Evolutionary conservation across 2,888 invertebrate genomes (phyloP).

Genomic region (Oscheius myriophilus): DNA sequence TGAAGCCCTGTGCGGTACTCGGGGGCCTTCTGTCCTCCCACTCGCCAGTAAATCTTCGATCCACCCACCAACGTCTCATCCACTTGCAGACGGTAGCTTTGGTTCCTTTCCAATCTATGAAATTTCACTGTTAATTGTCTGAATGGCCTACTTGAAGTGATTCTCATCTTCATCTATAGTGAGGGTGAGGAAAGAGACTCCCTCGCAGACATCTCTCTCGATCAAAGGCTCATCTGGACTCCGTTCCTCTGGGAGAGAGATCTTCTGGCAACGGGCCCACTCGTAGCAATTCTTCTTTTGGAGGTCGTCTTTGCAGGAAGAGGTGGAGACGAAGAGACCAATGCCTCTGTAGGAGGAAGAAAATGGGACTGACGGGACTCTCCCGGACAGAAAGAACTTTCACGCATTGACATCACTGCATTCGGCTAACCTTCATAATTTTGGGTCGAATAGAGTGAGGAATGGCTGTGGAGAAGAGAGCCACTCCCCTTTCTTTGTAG

Average conservation of each 20-base stretch:
- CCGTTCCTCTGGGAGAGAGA: not conserved
- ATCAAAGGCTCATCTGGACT: not conserved
- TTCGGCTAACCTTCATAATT: no score
- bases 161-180: not conserved
- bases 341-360: not conserved
- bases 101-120: not conserved
- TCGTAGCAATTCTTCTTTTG: not conserved
- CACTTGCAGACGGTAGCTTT: slow-evolving; percentile 4
- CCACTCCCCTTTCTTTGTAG: no score
- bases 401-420: no score
- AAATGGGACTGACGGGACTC: no score
- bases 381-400: no score
- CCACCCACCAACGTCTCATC: not conserved
- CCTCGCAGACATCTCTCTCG: not conserved
- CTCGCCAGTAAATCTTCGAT: not conserved
- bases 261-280: not conserved
- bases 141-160: not conserved
- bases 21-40: not conserved
- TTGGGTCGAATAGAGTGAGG: no score
- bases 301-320: not conserved
- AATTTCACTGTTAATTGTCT: no score
- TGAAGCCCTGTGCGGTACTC: not conserved
- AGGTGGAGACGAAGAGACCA: not conserved
- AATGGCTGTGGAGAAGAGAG: no score
- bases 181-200: slow-evolving; percentile 2